These are phyloP conservation scores for Mus minutoides DNA, from an alignment of 2,797 vertebrate species.

Conservation along the genomic window DNA sequence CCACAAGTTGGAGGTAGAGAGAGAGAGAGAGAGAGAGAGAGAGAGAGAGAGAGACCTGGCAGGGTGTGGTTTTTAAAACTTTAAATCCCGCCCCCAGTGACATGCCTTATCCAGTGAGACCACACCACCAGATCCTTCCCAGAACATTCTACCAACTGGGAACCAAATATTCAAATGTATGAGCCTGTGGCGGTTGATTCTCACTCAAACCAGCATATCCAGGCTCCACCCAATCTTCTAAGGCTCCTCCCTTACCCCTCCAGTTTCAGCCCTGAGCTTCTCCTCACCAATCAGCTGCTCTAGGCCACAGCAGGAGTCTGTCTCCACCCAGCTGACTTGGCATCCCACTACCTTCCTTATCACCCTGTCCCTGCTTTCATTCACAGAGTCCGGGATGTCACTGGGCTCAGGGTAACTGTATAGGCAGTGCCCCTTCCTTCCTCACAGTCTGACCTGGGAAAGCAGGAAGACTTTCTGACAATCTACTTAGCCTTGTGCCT, in stretches of 20 bases:
- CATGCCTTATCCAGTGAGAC: neutral
- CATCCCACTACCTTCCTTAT: no score
- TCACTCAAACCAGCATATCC: neutral
- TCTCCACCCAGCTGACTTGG: neutral
- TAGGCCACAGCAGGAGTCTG: neutral
- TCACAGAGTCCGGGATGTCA: neutral
- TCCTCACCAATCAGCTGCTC: neutral
- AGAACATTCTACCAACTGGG: neutral
- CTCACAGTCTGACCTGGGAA: neutral
- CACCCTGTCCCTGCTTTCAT: neutral
- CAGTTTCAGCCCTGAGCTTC: neutral
- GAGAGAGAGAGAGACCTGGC: neutral
- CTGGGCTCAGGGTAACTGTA: neutral
- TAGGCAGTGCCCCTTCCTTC: neutral
- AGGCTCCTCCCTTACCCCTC: neutral
- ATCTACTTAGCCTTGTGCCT: rapidly evolving
- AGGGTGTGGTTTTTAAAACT: neutral
- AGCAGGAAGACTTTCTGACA: neutral
- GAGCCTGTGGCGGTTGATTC: neutral
- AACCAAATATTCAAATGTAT: neutral
- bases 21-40: no score
- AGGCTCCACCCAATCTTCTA: neutral
- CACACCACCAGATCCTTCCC: neutral
- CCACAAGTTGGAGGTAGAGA: neutral
- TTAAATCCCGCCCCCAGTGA: neutral